Evolutionary conservation across 2,888 invertebrate genomes (phyloP), one percentile per base, ranked within the genome.

Genomic region (Deroplatys truncata): DNA sequence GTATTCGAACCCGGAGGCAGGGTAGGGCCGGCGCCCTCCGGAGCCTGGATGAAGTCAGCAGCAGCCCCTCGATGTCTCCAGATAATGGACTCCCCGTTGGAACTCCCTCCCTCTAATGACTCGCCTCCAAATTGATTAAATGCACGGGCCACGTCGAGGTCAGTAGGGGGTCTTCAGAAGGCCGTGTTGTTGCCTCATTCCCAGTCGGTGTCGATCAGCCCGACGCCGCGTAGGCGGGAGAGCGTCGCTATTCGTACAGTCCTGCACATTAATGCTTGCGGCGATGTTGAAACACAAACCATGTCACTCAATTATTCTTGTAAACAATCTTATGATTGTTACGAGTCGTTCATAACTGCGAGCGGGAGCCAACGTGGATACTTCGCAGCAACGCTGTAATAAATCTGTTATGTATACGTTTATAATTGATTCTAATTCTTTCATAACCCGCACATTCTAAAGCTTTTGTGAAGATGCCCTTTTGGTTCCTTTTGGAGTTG

Each of bases 91-190:
- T 87, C 88, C 90, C 90, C 87, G 82, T 84, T 82, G 89, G 49
- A 72, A 35, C 43, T 28, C 89, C 84, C 56, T 72, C 56, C 56
- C 56, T 82, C 90, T 89, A 90, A 89, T 90, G 90, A 90, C 90
- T 90, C 89, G 89, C 88, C 89, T 89, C 90, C 89, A 89, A 89
- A 90, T 90, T 90, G 90, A 90, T 90, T 90, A 90, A 90, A 90
- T 90, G 90, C 90, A 84, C 85, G 88, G 85, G 86, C 88, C 83
- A 82, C 89, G 88, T 88, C 85, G 89, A 43, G 82, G 88, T 43
- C 88, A 83, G 31, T 28, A 35, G 88, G 89, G 49, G 89, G 90
- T 84, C 86, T 88, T 82, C 82, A 82, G 87, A 82, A 82, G n/a
- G 15, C 72, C 87, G 28, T 86, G 72, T 29, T 31, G 20, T 82